A percentile compares a stretch with the other conserved stretches of the same genome.
Evolutionary conservation across 2,797 vertebrate species (phyloP).

Genomic region (Chelon auratus): DNA sequence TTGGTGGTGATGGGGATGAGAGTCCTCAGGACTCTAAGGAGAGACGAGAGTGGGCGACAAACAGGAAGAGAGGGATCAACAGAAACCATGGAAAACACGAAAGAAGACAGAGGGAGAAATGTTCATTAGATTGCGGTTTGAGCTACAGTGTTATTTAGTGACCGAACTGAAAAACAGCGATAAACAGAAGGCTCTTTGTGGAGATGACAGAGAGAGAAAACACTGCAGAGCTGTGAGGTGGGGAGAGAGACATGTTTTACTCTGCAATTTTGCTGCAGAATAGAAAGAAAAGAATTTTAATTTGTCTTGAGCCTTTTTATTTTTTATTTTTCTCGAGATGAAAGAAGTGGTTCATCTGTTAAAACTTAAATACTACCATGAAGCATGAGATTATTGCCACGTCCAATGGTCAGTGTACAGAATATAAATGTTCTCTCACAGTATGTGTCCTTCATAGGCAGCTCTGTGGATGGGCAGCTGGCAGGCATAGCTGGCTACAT

Average conservation of each 20-base stretch:
- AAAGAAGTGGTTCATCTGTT: background rate
- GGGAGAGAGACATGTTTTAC: slow-evolving; percentile 29
- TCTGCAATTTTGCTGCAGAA: slow-evolving; percentile 35
- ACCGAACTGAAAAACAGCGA: slow-evolving; percentile 55
- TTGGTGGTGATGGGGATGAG: slow-evolving; percentile 89
- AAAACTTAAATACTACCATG: slow-evolving; percentile 24
- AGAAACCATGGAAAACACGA: slow-evolving; percentile 52
- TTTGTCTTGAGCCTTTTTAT: slow-evolving; percentile 29
- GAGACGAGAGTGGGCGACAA: slow-evolving; percentile 40
- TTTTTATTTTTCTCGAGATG: slow-evolving; percentile 10
- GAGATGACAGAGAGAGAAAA: slow-evolving; percentile 35
- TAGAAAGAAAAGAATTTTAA: slow-evolving; percentile 49
- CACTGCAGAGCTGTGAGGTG: slow-evolving; percentile 57
- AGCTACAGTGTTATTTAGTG: slow-evolving; percentile 52
- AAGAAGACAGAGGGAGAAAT: slow-evolving; percentile 46
- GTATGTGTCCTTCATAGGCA: slow-evolving; percentile 89
- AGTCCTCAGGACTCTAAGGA: slow-evolving; percentile 86
- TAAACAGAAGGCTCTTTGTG: slow-evolving; percentile 71
- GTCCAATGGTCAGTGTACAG: background rate
- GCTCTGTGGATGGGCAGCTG: slow-evolving; percentile 90
- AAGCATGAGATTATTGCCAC: slow-evolving; percentile 5
- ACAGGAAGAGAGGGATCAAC: slow-evolving; percentile 29
- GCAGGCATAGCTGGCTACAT: slow-evolving; percentile 85
- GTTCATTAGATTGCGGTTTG: slow-evolving; percentile 65
- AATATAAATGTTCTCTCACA: slow-evolving; percentile 81